Evolutionary conservation across 2,797 vertebrate genomes (phyloP), one percentile per base, ranked within the genome.

Genomic region (Danio albolineatus): DNA sequence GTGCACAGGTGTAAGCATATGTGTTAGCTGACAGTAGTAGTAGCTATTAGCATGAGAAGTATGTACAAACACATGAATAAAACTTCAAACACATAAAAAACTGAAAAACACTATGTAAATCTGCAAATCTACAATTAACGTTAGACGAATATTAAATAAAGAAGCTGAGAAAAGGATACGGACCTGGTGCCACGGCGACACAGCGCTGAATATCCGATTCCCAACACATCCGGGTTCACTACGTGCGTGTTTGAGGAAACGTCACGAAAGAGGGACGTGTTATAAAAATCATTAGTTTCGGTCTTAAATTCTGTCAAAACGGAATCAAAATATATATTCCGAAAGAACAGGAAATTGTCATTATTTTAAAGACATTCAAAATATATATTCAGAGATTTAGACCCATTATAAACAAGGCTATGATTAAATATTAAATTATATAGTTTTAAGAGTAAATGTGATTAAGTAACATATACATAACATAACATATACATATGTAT

Each of bases 171-270:
- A 19, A 2, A 16, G 57, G 5, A 19, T n/a, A 21, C 19, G 2
- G 61, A 75, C 59, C 73, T 75, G 21, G 1, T 75, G 73, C 73
- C 59, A 75, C 73, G 59, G 73, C 44, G 59, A 74, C 72, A 61
- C 56, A 28, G 0, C 1, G 2, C 53, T 28, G 17, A 57, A 14
- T 60, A 14, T 19, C 28, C 28, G 1, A 4, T 51, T 51, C 48
- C 12, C 3, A 1, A 64, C 1, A 62, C 73, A 75, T 53, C 73
- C 73, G 73, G 73, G 46, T 75, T 51, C 10, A 0, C 1, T 8
- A 5, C 12, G 48, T 46, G 28, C 3, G 28, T 28, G 28, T 28
- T 28, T 28, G 28, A 28, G 1, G 28, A 28, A 46, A 12, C 44
- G 44, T 46, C 7, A 19, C 28, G 16, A 7, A 36, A 59, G 28